These are phyloP conservation scores for Eubucco bourcierii DNA, from an alignment of 2,113 vertebrate genomes.

Conservation along the genomic window DNA sequence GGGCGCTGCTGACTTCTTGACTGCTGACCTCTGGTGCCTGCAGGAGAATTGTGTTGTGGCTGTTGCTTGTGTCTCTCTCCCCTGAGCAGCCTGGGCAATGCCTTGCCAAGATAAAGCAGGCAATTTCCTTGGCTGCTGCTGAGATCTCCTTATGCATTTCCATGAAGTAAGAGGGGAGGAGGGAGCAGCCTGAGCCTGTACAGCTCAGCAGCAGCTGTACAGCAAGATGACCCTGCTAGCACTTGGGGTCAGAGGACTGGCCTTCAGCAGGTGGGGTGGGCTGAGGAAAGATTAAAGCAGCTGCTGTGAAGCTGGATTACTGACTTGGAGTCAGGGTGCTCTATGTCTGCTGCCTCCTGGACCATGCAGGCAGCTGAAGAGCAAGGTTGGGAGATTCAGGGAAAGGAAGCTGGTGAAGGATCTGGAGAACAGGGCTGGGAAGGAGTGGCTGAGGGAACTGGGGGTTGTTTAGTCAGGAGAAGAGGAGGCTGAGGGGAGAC, in stretches of 20 bases:
- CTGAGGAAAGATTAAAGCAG: neutral
- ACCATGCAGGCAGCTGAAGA: neutral
- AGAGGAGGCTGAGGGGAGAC: too few species aligned
- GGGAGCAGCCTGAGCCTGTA: neutral
- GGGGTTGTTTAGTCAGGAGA: too few species aligned
- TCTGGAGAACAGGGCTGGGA: too few species aligned
- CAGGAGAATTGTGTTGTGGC: neutral
- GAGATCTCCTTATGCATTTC: neutral
- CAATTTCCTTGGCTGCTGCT: neutral
- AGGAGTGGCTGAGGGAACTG: too few species aligned
- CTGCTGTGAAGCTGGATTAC: rapidly evolving
- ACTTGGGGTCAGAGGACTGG: neutral
- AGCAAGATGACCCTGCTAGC: neutral
- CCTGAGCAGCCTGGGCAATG: neutral
- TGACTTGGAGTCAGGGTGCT: neutral
- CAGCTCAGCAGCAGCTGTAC: too few species aligned
- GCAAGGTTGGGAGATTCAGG: neutral
- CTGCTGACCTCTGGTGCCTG: neutral
- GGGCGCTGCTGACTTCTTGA: neutral
- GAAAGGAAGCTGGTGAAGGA: too few species aligned
- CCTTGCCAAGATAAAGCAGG: neutral
- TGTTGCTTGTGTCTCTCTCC: neutral
- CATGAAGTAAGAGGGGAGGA: neutral
- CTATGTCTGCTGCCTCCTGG: neutral
- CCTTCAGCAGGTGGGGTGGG: neutral